phyloP scores from a whole-genome alignment of 2,888 invertebrate species.

The Temnothorax ravouxi region DNA sequence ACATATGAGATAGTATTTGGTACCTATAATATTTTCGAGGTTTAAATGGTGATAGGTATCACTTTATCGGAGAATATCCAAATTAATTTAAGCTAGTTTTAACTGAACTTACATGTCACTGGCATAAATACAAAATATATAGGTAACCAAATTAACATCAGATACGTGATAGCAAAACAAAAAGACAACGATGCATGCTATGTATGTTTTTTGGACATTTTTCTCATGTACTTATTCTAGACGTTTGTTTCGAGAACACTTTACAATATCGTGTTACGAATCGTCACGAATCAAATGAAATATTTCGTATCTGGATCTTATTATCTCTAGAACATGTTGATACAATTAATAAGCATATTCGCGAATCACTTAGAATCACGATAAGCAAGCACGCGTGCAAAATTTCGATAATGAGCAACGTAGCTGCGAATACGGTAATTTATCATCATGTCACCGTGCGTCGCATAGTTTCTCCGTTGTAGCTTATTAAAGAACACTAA shows the following conservation, averaged over 20 bases:
- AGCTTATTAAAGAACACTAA: conserved; percentile 48
- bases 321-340: conserved; percentile 20
- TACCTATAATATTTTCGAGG: conserved; percentile 12
- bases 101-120: not conserved
- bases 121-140: not conserved
- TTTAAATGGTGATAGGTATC: not conserved
- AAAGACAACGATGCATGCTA: not conserved
- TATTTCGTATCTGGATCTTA: not conserved
- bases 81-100: conserved; percentile 22
- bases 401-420: conserved; percentile 50
- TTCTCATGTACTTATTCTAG: not conserved
- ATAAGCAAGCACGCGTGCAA: conserved; percentile 41
- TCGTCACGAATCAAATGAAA: not conserved
- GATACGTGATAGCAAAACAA: no score
- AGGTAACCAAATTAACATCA: not conserved
- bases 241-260: not conserved
- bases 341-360: conserved; percentile 40
- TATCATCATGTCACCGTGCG: conserved; percentile 30
- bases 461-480: conserved; percentile 19
- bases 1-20: not conserved
- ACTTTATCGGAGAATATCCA: not conserved
- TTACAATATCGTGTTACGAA: not conserved
- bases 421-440: conserved; percentile 27
- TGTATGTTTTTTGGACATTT: not conserved
- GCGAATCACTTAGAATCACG: not conserved